Percentiles rank a stretch among this genome's conserved stretches.
Conservation (phyloP, 2,113 vertebrate species). For the Oxyruncus cristatus region DNA sequence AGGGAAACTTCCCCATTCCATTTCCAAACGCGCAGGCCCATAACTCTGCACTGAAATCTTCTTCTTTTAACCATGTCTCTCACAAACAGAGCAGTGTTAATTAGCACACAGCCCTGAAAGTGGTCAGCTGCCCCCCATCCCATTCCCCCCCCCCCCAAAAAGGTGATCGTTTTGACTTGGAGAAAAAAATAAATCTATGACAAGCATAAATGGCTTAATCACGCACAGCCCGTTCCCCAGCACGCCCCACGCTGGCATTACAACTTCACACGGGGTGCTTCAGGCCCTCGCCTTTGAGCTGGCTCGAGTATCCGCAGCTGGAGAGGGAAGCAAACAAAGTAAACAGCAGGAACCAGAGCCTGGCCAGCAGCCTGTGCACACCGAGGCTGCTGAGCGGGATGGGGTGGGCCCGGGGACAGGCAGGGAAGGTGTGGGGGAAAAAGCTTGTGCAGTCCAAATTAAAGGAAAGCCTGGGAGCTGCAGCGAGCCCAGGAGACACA, state of each 20-base stretch:
- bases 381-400: not conserved
- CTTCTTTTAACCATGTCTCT: not conserved
- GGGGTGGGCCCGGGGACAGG: rapidly evolving
- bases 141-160: not conserved
- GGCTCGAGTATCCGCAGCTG: slow-evolving; percentile 31
- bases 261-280: not conserved
- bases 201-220: not conserved
- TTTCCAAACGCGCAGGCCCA: not conserved
- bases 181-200: not conserved
- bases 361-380: not conserved
- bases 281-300: not conserved
- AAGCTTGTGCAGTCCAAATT: rapidly evolving
- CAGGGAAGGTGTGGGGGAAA: not conserved
- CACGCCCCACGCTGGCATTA: not conserved
- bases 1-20: slow-evolving; percentile 12
- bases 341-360: not conserved
- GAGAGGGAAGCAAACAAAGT: slow-evolving; percentile 24
- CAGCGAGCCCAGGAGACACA: not conserved
- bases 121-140: not conserved
- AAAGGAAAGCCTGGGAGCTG: not conserved
- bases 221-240: not conserved
- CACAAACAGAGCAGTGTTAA: not conserved
- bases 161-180: not conserved
- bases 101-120: not conserved
- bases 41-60: not conserved